phyloP scores from a whole-genome alignment of 2,113 vertebrate genomes.

The Planiliza haematocheilus region DNA sequence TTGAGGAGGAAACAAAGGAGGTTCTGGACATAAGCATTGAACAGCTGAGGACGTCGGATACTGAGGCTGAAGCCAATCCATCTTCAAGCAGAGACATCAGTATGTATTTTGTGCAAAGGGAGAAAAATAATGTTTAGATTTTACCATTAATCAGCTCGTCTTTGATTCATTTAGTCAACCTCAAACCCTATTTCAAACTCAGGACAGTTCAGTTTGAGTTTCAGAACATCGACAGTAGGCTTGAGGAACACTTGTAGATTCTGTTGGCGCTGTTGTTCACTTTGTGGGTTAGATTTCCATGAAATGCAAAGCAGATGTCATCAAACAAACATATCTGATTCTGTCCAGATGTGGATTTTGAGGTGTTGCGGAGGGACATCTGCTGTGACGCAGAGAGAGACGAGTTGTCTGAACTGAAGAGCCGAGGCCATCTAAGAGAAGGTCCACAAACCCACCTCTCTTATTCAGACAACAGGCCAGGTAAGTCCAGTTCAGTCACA shows the following conservation, averaged over 20 bases:
- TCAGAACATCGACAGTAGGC: constrained; percentile 1
- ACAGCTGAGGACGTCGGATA: constrained; percentile 81
- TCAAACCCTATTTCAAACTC: neutral
- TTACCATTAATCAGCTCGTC: neutral
- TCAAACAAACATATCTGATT: too few relatives aligned
- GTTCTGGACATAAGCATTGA: constrained; percentile 84
- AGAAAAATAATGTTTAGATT: too few relatives aligned
- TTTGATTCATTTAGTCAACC: neutral
- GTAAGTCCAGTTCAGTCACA: constrained; percentile 45
- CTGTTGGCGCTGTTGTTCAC: neutral
- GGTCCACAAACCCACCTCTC: constrained; percentile 40
- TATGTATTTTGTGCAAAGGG: constrained; percentile 28
- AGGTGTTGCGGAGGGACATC: constrained; percentile 84
- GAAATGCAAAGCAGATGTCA: too few relatives aligned
- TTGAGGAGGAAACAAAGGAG: constrained; percentile 67
- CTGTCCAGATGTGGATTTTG: constrained; percentile 70
- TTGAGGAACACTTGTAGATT: neutral
- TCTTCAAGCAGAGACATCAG: constrained; percentile 40
- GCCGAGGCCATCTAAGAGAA: constrained; percentile 29
- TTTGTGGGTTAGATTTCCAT: too few relatives aligned
- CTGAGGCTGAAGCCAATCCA: constrained; percentile 78
- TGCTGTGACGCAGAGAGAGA: constrained; percentile 54
- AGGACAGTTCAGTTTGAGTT: neutral
- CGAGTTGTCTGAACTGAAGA: constrained; percentile 54
- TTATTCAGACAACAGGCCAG: constrained; percentile 59